phyloP scores from a whole-genome alignment of 2,888 invertebrate genomes.

The Bellardia pandia region DNA sequence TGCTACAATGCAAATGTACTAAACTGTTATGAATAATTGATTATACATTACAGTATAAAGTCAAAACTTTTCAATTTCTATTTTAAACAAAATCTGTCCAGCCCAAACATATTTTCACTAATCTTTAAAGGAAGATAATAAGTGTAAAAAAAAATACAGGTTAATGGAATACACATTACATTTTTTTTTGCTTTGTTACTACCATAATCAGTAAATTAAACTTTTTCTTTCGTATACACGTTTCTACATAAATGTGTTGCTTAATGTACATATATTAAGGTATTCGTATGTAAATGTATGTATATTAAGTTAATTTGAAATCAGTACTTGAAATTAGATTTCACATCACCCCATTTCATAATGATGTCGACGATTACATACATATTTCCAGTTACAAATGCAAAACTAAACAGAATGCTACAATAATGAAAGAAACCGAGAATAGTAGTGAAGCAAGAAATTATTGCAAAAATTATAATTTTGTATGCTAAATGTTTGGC shows the following conservation, averaged over 20 bases:
- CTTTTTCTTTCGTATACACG: background rate
- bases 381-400: background rate
- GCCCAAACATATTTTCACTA: background rate
- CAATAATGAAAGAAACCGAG: background rate
- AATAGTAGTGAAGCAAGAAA: background rate
- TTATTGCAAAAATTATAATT: background rate
- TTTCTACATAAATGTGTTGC: background rate
- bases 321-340: constrained; percentile 34
- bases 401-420: background rate
- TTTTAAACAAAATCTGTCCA: constrained; percentile 12
- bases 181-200: constrained; percentile 7
- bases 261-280: background rate
- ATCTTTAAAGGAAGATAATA: constrained; percentile 19
- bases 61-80: too few species aligned
- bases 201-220: constrained; percentile 51
- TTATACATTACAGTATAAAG: too few species aligned
- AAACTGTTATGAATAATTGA: too few species aligned
- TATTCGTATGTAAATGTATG: background rate
- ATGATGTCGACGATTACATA: constrained; percentile 7
- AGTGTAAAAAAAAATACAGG: constrained; percentile 52
- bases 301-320: constrained; percentile 34
- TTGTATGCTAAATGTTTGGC: background rate
- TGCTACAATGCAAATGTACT: too few species aligned
- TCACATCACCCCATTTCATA: background rate
- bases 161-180: constrained; percentile 43